A percentile compares a stretch with the other conserved stretches of the same genome.
phyloP scores from a whole-genome alignment of 1,140 invertebrate genomes.

The Procambarus virginalis region DNA sequence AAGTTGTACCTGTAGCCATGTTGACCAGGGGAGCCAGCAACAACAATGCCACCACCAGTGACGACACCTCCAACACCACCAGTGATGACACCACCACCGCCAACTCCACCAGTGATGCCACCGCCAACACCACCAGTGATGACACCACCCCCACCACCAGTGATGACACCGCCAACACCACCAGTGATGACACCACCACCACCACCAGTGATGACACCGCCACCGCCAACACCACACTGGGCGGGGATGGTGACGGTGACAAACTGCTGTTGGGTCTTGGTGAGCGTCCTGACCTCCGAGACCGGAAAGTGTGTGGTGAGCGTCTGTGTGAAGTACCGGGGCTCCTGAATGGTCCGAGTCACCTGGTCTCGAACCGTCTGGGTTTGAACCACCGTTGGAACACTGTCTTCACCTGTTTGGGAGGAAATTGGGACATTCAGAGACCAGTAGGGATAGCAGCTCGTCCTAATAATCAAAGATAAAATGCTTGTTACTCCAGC shows the following conservation, averaged over 20 bases:
- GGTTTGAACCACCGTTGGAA: conserved; percentile 52
- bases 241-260: conserved; percentile 25
- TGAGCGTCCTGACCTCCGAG: conserved; percentile 18
- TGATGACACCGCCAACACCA: not conserved
- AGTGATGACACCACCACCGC: no score
- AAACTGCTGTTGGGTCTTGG: not conserved
- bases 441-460: no score
- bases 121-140: no score
- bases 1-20: no score
- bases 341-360: conserved; percentile 21
- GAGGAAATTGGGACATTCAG: not conserved
- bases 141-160: no score
- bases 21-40: no score
- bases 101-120: not conserved
- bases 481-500: no score
- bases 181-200: not conserved
- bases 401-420: conserved; percentile 43
- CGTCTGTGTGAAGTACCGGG: conserved; percentile 52
- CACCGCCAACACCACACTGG: not conserved
- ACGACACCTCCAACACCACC: not conserved
- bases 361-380: conserved; percentile 29
- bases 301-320: conserved; percentile 53
- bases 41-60: not conserved
- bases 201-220: not conserved
- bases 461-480: no score